A percentile compares a stretch with the other conserved stretches of the same genome.
Conservation (phyloP, 2,797 vertebrate species). For the Chromobotia macracanthus region DNA sequence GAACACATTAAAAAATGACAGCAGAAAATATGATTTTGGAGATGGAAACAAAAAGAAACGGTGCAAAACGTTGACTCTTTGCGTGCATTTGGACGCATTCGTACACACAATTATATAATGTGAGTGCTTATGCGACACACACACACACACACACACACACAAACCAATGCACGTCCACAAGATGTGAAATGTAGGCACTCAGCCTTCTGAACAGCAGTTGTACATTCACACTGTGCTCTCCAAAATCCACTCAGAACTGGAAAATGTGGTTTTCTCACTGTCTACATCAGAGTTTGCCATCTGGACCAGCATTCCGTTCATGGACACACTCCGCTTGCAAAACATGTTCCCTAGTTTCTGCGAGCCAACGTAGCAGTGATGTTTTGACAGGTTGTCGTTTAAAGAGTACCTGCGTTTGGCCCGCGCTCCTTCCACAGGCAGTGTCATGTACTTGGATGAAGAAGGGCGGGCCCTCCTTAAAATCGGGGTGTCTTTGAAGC, state of each 20-base stretch:
- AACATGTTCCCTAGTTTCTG: conserved; percentile 69
- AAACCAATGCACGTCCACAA: conserved; percentile 40
- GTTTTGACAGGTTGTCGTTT: conserved; percentile 79
- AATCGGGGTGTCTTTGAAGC: conserved; percentile 78
- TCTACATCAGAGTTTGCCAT: conserved; percentile 73
- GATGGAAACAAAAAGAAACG: conserved; percentile 44
- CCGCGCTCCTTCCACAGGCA: conserved; percentile 80
- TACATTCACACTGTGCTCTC: conserved; percentile 89
- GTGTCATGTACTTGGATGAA: conserved; percentile 90
- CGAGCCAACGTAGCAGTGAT: conserved; percentile 66
- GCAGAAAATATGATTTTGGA: conserved; percentile 57
- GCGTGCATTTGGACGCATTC: conserved; percentile 44
- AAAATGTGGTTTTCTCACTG: conserved; percentile 78
- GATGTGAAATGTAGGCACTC: conserved; percentile 47
- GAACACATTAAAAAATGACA: conserved; percentile 53
- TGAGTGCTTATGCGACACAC: conserved; percentile 21
- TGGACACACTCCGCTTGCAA: conserved; percentile 89
- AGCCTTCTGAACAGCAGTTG: conserved; percentile 35
- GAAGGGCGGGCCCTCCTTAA: conserved; percentile 86
- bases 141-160: conserved; percentile 36
- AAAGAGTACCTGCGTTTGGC: conserved; percentile 87
- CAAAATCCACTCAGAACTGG: conserved; percentile 90
- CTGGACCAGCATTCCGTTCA: conserved; percentile 88
- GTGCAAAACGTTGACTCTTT: conserved; percentile 41
- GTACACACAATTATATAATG: conserved; percentile 45